A percentile compares a stretch with the other conserved stretches of the same genome.
Conservation (phyloP, 2,888 invertebrate species). For the Tuta absoluta region DNA sequence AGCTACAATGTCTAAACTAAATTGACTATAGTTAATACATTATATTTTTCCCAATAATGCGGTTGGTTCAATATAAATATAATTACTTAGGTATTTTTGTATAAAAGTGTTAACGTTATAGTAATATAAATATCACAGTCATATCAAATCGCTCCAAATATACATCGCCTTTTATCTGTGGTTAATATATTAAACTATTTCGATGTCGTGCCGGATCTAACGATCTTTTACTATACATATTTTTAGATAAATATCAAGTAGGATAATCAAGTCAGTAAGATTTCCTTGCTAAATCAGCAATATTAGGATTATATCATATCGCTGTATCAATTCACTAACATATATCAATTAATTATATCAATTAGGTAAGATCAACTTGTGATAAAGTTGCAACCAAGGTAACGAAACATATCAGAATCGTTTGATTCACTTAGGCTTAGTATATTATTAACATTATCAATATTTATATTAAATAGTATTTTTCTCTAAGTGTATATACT, state of each 20-base stretch:
- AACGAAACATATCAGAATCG: constrained; percentile 88
- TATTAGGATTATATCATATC: constrained; percentile 56
- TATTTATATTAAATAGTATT: constrained; percentile 37
- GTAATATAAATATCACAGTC: constrained; percentile 9
- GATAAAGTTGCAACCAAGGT: constrained; percentile 86
- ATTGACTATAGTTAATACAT: constrained; percentile 13
- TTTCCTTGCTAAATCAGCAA: constrained; percentile 63
- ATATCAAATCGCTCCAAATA: constrained; percentile 20
- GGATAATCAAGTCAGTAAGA: constrained; percentile 29
- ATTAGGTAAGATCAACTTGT: constrained; percentile 76
- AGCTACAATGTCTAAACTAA: too few relatives aligned
- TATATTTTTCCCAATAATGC: not conserved
- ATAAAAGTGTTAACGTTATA: not conserved
- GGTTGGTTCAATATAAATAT: not conserved
- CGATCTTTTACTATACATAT: constrained; percentile 12
- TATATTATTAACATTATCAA: constrained; percentile 33
- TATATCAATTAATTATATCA: constrained; percentile 62
- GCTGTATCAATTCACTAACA: constrained; percentile 49
- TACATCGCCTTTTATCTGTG: constrained; percentile 28
- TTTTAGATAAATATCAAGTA: constrained; percentile 16
- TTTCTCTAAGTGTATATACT: constrained; percentile 56
- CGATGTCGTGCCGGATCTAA: constrained; percentile 21
- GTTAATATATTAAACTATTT: constrained; percentile 20
- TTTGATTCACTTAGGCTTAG: constrained; percentile 82
- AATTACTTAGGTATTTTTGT: constrained; percentile 15